Percentiles rank a stretch among this genome's conserved stretches.
These are phyloP conservation scores for Stictonetta naevosa DNA, from an alignment of 2,113 vertebrate genomes.

Conservation along the genomic window DNA sequence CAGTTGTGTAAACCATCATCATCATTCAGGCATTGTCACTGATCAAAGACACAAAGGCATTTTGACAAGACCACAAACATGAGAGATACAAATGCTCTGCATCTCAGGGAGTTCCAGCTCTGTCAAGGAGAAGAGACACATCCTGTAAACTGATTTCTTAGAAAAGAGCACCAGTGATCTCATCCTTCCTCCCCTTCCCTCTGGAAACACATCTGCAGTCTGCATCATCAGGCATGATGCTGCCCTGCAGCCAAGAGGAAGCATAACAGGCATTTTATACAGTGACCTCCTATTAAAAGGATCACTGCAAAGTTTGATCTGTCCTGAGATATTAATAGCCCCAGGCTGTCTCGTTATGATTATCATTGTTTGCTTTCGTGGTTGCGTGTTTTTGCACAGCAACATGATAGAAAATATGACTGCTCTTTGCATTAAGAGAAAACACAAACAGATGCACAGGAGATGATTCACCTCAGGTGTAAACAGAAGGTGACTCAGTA, in stretches of 20 bases:
- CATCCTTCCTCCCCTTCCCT: background rate
- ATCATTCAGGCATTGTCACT: background rate
- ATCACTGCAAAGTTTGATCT: background rate
- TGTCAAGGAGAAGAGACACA: constrained; percentile 4
- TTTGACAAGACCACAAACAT: background rate
- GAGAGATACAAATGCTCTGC: background rate
- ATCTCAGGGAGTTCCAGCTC: background rate
- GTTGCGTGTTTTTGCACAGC: background rate
- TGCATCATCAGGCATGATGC: background rate
- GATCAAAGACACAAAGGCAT: constrained; percentile 1
- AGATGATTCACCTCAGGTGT: constrained; percentile 36
- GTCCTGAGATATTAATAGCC: background rate
- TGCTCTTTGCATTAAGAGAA: background rate
- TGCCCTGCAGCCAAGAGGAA: background rate
- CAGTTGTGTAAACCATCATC: background rate
- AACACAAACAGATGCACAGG: background rate
- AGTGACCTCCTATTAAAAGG: background rate
- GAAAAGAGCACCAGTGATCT: constrained; percentile 26
- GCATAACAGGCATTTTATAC: background rate
- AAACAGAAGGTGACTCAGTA: constrained; percentile 48
- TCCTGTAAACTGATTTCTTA: constrained; percentile 34
- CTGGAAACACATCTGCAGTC: background rate
- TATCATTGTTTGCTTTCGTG: background rate
- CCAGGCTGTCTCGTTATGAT: background rate
- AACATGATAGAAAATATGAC: background rate